phyloP scores from a whole-genome alignment of 2,113 vertebrate genomes.

The Callopanchax toddi region DNA sequence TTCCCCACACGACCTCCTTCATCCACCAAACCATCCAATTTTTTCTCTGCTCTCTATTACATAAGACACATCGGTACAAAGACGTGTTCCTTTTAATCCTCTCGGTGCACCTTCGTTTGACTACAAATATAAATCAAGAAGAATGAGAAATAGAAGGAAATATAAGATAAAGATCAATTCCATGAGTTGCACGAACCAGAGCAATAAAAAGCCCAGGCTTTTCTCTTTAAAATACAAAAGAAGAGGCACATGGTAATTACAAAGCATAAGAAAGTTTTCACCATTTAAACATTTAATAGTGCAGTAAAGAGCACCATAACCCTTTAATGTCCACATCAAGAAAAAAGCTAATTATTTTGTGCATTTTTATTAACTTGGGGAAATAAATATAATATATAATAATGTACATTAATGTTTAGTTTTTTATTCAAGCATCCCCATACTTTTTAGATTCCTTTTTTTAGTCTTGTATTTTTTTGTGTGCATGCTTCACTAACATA shows the following conservation, averaged over 20 bases:
- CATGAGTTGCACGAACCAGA: not conserved
- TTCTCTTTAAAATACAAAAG: not conserved
- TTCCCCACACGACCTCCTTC: constrained; percentile 18
- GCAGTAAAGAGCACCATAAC: not conserved
- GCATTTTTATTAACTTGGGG: too few species aligned
- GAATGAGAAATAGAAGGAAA: too few species aligned
- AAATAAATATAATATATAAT: too few species aligned
- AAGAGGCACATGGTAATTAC: too few species aligned
- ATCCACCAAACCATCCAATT: constrained; percentile 19
- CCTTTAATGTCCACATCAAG: too few species aligned
- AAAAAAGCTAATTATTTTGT: too few species aligned
- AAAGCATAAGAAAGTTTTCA: not conserved
- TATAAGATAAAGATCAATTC: not conserved
- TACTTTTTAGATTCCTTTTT: too few species aligned
- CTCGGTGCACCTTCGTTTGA: constrained; percentile 1
- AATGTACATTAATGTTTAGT: too few species aligned
- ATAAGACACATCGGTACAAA: constrained; percentile 43
- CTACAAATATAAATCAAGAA: not conserved
- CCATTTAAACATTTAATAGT: not conserved
- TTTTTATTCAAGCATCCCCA: too few species aligned
- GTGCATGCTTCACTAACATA: too few species aligned
- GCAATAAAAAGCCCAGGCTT: not conserved
- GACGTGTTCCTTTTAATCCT: constrained; percentile 10
- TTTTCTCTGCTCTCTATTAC: constrained; percentile 38
- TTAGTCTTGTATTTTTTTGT: too few species aligned